phyloP scores from a whole-genome alignment of 2,797 vertebrate species.

The Liparis tanakae region DNA sequence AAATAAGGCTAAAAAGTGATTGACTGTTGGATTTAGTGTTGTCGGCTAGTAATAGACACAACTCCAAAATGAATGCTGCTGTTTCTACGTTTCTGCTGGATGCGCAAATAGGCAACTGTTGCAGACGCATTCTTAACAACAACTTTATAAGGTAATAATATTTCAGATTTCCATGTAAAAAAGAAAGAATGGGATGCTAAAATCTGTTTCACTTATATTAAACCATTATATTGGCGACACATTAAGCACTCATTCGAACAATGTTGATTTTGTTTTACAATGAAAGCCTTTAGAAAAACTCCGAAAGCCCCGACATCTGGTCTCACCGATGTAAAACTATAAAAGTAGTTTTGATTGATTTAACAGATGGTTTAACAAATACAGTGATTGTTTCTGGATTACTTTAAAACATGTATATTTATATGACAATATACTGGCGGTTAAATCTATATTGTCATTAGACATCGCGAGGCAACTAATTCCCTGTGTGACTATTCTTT shows the following conservation, averaged over 20 bases:
- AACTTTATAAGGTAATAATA: not conserved
- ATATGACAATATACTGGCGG: constrained; percentile 13
- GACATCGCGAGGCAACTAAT: constrained; percentile 28
- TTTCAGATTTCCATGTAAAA: not conserved
- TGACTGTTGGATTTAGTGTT: not conserved
- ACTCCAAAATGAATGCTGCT: not conserved
- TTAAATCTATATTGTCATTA: constrained; percentile 45
- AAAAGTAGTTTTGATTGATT: constrained; percentile 2
- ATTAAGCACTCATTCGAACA: not conserved
- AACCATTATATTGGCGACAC: constrained; percentile 6
- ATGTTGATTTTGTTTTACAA: constrained; percentile 8
- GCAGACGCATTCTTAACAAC: not conserved
- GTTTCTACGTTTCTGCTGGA: not conserved
- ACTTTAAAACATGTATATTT: constrained; percentile 23
- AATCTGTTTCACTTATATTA: not conserved
- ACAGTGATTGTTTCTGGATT: constrained; percentile 4
- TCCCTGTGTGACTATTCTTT: constrained; percentile 33
- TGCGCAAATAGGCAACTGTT: not conserved
- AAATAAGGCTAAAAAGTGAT: not conserved
- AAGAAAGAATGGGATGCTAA: not conserved
- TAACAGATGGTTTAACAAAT: constrained; percentile 40
- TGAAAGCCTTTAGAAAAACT: not conserved
- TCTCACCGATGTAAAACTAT: constrained; percentile 13
- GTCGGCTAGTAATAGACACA: not conserved
- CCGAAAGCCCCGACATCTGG: constrained; percentile 3